Evolutionary conservation across 2,888 invertebrate species (phyloP), one percentile per base, ranked within the genome.

Genomic region (Epistrophella euchroma): DNA sequence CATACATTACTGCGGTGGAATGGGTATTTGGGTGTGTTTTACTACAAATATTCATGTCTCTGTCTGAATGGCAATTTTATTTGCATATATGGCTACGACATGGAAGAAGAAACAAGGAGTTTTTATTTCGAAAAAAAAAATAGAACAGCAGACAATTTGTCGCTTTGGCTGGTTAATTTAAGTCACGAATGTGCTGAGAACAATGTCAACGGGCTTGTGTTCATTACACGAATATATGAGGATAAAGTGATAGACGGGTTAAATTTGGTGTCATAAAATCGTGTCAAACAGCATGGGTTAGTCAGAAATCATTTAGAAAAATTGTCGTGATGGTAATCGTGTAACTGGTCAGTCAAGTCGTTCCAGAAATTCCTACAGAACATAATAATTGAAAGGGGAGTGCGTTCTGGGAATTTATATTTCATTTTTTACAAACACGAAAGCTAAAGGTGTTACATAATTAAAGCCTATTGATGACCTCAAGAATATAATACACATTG

Each of bases 131-230:
- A 45, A 1, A 22, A 43, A 17, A 32, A 19, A 22, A 35, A 28
- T 70, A 50, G 56, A 45, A 47, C 71, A 64, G 11, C 19, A 70
- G 70, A 70, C 68, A 40, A 45, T 75, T 71, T 75, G 75, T 71
- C 70, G 60, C 7, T 68, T 15, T 60, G 15, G 60, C 52, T 58
- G 40, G 73, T 66, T 68, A 60, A 62, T 81, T 55, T 64, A 47
- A 64, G 80, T 70, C 75, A 70, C 35, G 45, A 55, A 45, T 70
- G 60, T 71, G 19, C 19, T 62, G 17, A 6, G 28, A 55, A 32
- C 17, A 22, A 71, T 73, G 50, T 68, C 68, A 68, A 28, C 28
- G 47, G 19, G 47, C 4, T 47, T 47, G 4, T 64, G 50, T 32
- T 68, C 25, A 47, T 68, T 68, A 37, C 66, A 52, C n/a, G 45